Evolutionary conservation across 2,888 invertebrate species (phyloP).

Genomic region (Trisateles emortualis): DNA sequence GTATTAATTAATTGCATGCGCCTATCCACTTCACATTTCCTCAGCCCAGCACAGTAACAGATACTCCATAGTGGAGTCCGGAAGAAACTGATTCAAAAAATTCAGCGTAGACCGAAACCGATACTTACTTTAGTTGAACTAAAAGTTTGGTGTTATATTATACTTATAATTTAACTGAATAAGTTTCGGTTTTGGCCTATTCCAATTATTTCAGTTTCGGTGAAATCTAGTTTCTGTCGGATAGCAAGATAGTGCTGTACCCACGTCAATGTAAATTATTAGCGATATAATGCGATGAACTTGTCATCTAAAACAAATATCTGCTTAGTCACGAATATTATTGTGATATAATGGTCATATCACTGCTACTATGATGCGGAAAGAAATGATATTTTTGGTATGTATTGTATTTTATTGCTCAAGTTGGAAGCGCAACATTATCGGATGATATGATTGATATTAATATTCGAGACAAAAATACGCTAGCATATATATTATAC

Average conservation of each 20-base stretch:
- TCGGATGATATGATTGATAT: slow-evolving; percentile 63
- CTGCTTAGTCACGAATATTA: slow-evolving; percentile 55
- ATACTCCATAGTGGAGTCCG: too few relatives aligned
- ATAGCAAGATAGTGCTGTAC: slow-evolving; percentile 25
- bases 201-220: too few relatives aligned
- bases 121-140: not conserved
- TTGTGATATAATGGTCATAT: slow-evolving; percentile 81
- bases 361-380: slow-evolving; percentile 75
- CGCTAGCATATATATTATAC: slow-evolving; percentile 56
- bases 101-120: not conserved
- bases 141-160: not conserved
- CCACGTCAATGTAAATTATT: slow-evolving; percentile 30
- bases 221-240: too few relatives aligned
- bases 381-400: slow-evolving; percentile 81
- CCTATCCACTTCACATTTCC: slow-evolving; percentile 68
- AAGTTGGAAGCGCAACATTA: slow-evolving; percentile 70
- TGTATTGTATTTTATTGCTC: slow-evolving; percentile 78
- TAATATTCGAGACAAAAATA: slow-evolving; percentile 64
- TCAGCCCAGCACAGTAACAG: slow-evolving; percentile 55
- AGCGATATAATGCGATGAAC: slow-evolving; percentile 29
- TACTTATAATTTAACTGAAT: too few relatives aligned
- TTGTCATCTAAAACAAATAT: slow-evolving; percentile 28
- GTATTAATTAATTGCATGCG: slow-evolving; percentile 67
- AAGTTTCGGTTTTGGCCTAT: too few relatives aligned
- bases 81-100: too few relatives aligned